These are phyloP conservation scores for Heliconius hortense DNA, from an alignment of 2,888 invertebrate genomes.

Conservation along the genomic window DNA sequence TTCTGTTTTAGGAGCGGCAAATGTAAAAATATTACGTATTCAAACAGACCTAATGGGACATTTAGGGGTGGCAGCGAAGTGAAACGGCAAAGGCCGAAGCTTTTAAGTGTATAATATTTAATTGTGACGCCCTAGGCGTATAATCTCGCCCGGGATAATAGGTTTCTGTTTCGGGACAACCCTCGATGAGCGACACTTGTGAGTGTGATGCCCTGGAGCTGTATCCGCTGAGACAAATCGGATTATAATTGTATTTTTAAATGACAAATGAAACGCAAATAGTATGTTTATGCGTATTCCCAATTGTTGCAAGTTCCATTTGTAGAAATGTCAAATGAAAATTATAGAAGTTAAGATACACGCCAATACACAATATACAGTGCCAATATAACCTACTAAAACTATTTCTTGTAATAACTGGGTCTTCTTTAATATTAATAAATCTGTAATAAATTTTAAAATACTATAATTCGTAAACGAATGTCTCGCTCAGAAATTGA, in stretches of 20 bases:
- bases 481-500: slow-evolving; percentile 64
- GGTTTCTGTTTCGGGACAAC: slow-evolving; percentile 82
- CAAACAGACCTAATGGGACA: slow-evolving; percentile 82
- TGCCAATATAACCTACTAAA: background rate
- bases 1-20: slow-evolving; percentile 79
- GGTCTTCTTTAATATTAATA: background rate
- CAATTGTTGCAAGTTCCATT: slow-evolving; percentile 11
- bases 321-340: background rate
- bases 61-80: slow-evolving; percentile 82
- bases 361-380: background rate
- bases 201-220: slow-evolving; percentile 76
- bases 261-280: slow-evolving; percentile 59
- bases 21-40: slow-evolving; percentile 83
- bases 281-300: slow-evolving; percentile 36
- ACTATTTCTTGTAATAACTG: background rate
- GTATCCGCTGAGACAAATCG: slow-evolving; percentile 77
- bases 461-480: slow-evolving; percentile 45
- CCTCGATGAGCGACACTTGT: slow-evolving; percentile 77
- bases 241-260: slow-evolving; percentile 77
- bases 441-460: slow-evolving; percentile 37
- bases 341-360: slow-evolving; percentile 33
- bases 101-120: slow-evolving; percentile 83
- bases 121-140: slow-evolving; percentile 83
- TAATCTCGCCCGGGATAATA: slow-evolving; percentile 83
- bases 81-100: slow-evolving; percentile 83